These are phyloP conservation scores for Tetragnatha versicolor DNA, from an alignment of 1,140 invertebrate genomes.

Conservation along the genomic window DNA sequence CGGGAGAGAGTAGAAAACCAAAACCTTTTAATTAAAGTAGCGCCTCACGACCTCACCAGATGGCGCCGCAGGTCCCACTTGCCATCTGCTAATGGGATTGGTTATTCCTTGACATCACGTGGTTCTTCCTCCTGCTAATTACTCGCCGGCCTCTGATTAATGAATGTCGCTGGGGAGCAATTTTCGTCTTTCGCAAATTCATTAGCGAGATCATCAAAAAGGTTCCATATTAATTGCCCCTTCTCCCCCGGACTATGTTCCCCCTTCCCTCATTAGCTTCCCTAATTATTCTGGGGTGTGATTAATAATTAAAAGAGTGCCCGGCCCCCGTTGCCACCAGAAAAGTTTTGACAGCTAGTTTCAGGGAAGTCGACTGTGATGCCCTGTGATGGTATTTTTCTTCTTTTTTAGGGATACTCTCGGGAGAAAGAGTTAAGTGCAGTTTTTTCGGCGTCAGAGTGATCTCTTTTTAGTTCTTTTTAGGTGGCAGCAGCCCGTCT, in stretches of 20 bases:
- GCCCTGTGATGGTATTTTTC: conserved; percentile 29
- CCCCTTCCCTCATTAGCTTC: conserved; percentile 28
- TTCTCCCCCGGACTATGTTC: not conserved
- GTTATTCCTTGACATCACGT: conserved; percentile 54
- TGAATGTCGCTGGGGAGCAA: conserved; percentile 53
- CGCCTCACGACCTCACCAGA: not conserved
- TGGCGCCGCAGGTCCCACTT: not conserved
- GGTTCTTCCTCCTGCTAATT: conserved; percentile 45
- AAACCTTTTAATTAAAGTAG: conserved; percentile 33
- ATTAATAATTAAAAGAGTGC: conserved; percentile 53
- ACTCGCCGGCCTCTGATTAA: conserved; percentile 44
- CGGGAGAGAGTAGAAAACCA: conserved; percentile 9
- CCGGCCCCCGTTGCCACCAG: not conserved
- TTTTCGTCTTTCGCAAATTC: conserved; percentile 55
- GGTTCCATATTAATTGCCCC: conserved; percentile 47
- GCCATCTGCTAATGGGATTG: conserved; percentile 49
- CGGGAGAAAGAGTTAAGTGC: no score
- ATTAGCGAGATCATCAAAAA: conserved; percentile 55
- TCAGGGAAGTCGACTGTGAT: conserved; percentile 7
- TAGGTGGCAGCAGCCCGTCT: not conserved
- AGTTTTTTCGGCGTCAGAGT: no score
- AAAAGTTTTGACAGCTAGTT: conserved; percentile 51
- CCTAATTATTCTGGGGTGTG: conserved; percentile 44
- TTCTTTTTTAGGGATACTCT: conserved; percentile 21
- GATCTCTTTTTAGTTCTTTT: no score